Percentiles rank a stretch among this genome's conserved stretches.
Conservation (phyloP, 2,888 invertebrate genomes). For the Drosophila colorata region DNA sequence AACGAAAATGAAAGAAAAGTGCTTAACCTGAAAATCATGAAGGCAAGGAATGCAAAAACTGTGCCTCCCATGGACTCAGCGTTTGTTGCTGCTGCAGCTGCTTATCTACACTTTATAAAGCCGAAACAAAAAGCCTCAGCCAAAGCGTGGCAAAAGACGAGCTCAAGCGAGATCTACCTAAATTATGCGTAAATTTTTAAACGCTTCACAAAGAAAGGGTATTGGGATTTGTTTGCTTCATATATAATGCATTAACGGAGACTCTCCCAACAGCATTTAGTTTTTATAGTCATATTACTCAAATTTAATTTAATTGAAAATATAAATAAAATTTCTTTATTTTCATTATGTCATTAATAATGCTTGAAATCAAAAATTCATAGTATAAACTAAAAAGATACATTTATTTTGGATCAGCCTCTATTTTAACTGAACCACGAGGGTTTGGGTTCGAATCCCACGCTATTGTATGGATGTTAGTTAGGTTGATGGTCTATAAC, state of each 20-base stretch:
- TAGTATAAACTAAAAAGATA: too few species aligned
- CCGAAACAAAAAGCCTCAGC: constrained; percentile 50
- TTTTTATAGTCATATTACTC: too few species aligned
- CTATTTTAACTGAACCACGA: too few species aligned
- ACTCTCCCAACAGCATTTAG: too few species aligned
- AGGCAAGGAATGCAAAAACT: constrained; percentile 17
- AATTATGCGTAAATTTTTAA: constrained; percentile 15
- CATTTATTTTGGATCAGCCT: too few species aligned
- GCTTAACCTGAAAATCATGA: constrained; percentile 48
- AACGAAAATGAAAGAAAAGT: constrained; percentile 49
- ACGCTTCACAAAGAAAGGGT: background rate
- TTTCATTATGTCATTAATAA: too few species aligned
- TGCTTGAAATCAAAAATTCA: too few species aligned
- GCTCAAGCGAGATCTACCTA: constrained; percentile 16
- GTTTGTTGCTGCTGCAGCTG: constrained; percentile 45
- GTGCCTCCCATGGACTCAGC: background rate
- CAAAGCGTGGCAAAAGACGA: constrained; percentile 20
- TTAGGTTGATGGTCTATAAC: too few species aligned
- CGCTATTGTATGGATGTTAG: too few species aligned
- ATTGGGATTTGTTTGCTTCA: background rate
- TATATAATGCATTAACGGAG: background rate
- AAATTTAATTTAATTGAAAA: too few species aligned
- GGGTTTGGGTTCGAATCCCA: too few species aligned
- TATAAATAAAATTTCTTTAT: too few species aligned
- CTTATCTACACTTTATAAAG: constrained; percentile 77